These are phyloP conservation scores for Pangasius krempfi DNA, from an alignment of 2,797 vertebrate species.

Conservation along the genomic window DNA sequence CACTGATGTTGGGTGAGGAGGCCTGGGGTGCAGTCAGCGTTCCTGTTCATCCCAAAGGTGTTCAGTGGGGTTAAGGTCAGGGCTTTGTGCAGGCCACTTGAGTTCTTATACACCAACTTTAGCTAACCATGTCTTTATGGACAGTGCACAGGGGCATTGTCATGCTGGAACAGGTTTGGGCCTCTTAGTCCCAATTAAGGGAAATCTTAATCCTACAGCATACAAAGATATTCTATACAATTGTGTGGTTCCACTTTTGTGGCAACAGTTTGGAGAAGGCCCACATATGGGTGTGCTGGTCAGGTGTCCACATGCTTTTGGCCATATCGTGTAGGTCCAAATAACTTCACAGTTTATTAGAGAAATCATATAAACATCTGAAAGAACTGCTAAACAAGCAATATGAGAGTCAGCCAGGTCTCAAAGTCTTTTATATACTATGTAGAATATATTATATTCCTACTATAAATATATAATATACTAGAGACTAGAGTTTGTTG, in stretches of 20 bases:
- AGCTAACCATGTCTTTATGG: background rate
- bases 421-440: background rate
- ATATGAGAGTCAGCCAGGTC: background rate
- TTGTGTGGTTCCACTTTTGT: background rate
- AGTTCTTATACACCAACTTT: background rate
- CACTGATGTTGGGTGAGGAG: background rate
- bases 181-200: background rate
- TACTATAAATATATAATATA: background rate
- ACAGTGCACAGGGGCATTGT: background rate
- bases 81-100: background rate
- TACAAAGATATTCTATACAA: background rate
- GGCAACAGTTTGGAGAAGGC: background rate
- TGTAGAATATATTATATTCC: background rate
- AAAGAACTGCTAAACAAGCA: slow-evolving; percentile 1
- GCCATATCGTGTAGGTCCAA: background rate
- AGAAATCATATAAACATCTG: background rate
- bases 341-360: background rate
- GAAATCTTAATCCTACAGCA: background rate
- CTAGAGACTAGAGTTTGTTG: background rate
- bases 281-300: background rate
- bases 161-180: background rate
- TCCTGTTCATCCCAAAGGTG: background rate
- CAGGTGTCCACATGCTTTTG: background rate
- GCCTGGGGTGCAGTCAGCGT: background rate
- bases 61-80: background rate